Evolutionary conservation across 2,113 vertebrate species (phyloP).

Genomic region (Corythoichthys haematopterus): DNA sequence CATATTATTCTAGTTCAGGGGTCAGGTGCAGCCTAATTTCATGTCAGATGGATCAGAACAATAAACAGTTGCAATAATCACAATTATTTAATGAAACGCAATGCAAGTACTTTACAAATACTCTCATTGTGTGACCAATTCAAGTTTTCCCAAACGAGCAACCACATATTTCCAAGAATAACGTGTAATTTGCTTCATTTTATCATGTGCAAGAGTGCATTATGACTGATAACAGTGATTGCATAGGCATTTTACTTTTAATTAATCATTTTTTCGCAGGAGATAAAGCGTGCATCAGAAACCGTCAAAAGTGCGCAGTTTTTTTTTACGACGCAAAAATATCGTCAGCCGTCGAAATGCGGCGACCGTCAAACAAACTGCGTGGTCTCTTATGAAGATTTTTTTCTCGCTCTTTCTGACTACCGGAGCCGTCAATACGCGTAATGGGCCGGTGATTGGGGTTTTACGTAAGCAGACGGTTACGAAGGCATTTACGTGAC

Average conservation of each 20-base stretch:
- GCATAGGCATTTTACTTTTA: background rate
- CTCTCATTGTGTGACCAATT: background rate
- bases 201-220: background rate
- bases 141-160: background rate
- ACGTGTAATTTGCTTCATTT: background rate
- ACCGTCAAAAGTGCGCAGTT: background rate
- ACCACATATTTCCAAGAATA: background rate
- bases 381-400: no score
- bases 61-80: background rate
- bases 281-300: background rate
- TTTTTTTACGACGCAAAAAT: no score
- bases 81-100: background rate
- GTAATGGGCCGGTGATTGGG: no score
- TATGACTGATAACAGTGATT: slow-evolving; percentile 1
- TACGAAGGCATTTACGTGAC: no score
- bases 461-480: no score
- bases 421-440: no score
- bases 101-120: background rate
- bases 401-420: no score
- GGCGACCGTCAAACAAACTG: no score
- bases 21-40: background rate
- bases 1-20: background rate
- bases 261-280: background rate
- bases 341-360: no score
- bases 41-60: background rate